These are phyloP conservation scores for Rhinopomastus cyanomelas DNA, from an alignment of 2,113 vertebrate genomes.

Conservation along the genomic window DNA sequence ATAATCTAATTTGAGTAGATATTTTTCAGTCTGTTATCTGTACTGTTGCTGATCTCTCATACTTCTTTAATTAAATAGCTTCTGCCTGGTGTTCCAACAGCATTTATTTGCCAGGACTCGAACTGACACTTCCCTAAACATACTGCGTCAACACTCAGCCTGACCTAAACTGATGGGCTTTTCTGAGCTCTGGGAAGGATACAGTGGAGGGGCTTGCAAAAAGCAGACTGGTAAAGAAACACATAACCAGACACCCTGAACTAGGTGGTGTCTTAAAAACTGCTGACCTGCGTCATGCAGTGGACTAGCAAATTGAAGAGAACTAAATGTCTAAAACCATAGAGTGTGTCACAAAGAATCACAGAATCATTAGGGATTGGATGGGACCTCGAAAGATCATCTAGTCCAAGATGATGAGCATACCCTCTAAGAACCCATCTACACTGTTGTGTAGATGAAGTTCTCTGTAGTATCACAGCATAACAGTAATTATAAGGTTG, in stretches of 20 bases:
- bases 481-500: too few species aligned
- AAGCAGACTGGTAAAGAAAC: background rate
- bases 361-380: too few species aligned
- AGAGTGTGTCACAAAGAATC: too few species aligned
- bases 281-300: background rate
- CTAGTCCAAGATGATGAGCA: background rate
- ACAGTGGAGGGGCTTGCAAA: background rate
- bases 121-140: background rate
- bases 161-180: accelerated
- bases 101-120: background rate
- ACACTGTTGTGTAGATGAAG: background rate
- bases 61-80: background rate
- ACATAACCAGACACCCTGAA: background rate
- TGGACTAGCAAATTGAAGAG: background rate
- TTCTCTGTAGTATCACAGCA: background rate
- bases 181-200: background rate
- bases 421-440: background rate
- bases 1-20: background rate
- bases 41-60: background rate
- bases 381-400: too few species aligned
- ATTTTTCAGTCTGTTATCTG: background rate
- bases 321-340: background rate
- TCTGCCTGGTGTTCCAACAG: background rate
- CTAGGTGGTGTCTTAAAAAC: background rate
- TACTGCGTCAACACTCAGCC: background rate